Evolutionary conservation across 2,888 invertebrate genomes (phyloP).

Genomic region (Patella pellucida): DNA sequence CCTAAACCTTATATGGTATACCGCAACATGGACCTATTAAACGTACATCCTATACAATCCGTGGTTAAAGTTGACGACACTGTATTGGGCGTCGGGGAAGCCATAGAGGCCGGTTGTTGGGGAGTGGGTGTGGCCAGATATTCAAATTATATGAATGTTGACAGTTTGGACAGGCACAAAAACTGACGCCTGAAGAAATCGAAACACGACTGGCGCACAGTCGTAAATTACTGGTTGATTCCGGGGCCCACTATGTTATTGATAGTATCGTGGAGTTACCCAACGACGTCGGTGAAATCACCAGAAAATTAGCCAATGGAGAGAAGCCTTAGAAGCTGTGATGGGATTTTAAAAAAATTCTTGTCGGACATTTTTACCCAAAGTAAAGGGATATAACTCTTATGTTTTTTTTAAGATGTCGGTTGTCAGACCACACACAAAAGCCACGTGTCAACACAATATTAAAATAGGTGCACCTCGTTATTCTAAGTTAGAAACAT

Average conservation of each 20-base stretch:
- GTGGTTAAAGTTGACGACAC: constrained; percentile 71
- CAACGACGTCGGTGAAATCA: constrained; percentile 67
- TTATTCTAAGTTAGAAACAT: not conserved
- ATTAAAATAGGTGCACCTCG: too few species aligned
- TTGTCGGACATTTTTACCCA: too few species aligned
- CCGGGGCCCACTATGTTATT: constrained; percentile 71
- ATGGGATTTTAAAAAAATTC: too few species aligned
- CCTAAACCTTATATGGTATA: constrained; percentile 72
- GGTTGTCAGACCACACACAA: too few species aligned
- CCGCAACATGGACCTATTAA: constrained; percentile 68
- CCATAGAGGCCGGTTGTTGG: constrained; percentile 71
- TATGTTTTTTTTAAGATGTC: too few species aligned
- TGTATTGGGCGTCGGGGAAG: constrained; percentile 67
- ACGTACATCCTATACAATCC: constrained; percentile 65
- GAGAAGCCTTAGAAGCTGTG: constrained; percentile 60
- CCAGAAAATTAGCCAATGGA: constrained; percentile 61
- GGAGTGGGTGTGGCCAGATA: constrained; percentile 69
- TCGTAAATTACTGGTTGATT: constrained; percentile 58
- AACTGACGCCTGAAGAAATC: constrained; percentile 58
- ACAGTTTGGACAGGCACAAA: constrained; percentile 57
- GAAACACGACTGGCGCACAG: constrained; percentile 49
- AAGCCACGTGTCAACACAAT: too few species aligned
- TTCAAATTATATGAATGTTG: constrained; percentile 70
- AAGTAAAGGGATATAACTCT: too few species aligned
- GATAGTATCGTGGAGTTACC: constrained; percentile 69